Conservation (phyloP, 2,113 vertebrate genomes). For the Rhynchomys soricoides region DNA sequence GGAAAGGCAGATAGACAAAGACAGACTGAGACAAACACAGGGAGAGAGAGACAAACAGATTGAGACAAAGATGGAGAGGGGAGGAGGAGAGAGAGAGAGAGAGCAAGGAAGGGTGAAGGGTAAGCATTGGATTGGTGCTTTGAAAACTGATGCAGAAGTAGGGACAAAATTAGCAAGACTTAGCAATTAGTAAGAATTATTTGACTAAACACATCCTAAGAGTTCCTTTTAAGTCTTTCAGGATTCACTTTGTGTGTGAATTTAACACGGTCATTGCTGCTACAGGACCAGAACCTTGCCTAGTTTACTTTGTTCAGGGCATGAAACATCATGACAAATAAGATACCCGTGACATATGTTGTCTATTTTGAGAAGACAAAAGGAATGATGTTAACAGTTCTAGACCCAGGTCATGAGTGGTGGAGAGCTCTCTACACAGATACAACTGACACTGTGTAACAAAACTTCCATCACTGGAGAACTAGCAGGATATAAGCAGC, state of each 20-base stretch:
- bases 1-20: no score
- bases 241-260: not conserved
- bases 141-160: not conserved
- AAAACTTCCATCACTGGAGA: not conserved
- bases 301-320: not conserved
- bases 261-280: slow-evolving; percentile 24
- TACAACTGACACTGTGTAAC: not conserved
- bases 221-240: not conserved
- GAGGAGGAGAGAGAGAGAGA: not conserved
- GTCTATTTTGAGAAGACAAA: slow-evolving; percentile 33
- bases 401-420: not conserved
- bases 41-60: not conserved
- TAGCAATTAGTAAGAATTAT: not conserved
- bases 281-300: not conserved
- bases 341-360: not conserved
- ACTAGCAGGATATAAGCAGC: slow-evolving; percentile 65
- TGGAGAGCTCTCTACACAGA: not conserved
- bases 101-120: not conserved
- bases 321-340: not conserved
- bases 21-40: not conserved
- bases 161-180: not conserved
- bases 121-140: not conserved
- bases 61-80: not conserved
- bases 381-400: slow-evolving; percentile 2
- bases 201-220: not conserved